These are phyloP conservation scores for Melieria omissa DNA, from an alignment of 2,888 invertebrate species.

Conservation along the genomic window DNA sequence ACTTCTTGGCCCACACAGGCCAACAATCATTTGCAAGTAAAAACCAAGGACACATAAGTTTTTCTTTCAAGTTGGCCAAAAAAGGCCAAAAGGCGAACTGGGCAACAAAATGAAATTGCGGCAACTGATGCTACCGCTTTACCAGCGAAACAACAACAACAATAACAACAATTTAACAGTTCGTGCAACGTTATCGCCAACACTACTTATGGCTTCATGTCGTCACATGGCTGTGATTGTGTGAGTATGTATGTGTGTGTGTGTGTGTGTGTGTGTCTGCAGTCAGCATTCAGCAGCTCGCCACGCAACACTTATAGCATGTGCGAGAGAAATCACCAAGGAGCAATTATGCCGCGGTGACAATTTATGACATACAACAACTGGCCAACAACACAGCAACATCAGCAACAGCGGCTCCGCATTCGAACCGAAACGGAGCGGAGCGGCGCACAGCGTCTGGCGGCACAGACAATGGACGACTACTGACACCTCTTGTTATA, in stretches of 20 bases:
- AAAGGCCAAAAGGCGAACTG: background rate
- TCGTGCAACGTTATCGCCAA: background rate
- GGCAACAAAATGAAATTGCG: conserved; percentile 35
- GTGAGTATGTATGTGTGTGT: background rate
- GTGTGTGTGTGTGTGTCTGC: background rate
- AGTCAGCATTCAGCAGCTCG: conserved; percentile 12
- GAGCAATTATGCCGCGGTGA: conserved; percentile 54
- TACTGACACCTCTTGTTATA: conserved; percentile 50
- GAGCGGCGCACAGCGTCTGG: conserved; percentile 18
- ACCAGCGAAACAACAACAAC: background rate
- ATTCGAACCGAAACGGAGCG: background rate
- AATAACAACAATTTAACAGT: background rate
- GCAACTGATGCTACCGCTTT: conserved; percentile 15
- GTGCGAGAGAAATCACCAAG: conserved; percentile 48
- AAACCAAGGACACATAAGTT: no score
- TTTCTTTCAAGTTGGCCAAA: no score
- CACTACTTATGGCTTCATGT: background rate
- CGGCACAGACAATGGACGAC: conserved; percentile 37
- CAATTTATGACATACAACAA: conserved; percentile 44
- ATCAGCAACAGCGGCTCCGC: background rate
- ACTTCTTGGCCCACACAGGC: no score
- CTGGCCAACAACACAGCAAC: conserved; percentile 11
- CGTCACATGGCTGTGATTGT: no score
- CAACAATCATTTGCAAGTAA: no score
- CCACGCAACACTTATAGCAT: conserved; percentile 48